These are phyloP conservation scores for Petrocephalus schoutedeni DNA, from an alignment of 2,797 vertebrate genomes.

Conservation along the genomic window DNA sequence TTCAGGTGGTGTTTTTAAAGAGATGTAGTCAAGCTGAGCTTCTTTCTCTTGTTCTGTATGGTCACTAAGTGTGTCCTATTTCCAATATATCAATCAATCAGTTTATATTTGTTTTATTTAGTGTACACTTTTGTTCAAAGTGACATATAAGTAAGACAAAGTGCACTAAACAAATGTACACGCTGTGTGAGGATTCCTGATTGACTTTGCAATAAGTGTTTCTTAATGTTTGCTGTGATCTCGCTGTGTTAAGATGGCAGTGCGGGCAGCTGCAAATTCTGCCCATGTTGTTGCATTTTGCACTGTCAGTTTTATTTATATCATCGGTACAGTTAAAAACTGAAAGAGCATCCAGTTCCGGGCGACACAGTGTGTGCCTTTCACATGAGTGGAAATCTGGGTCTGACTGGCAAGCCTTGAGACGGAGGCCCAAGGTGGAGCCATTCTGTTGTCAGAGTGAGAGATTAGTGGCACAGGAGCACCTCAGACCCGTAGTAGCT, in stretches of 20 bases:
- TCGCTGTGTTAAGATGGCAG: not conserved
- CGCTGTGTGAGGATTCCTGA: not conserved
- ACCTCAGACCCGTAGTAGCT: slow-evolving; percentile 48
- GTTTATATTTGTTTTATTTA: not conserved
- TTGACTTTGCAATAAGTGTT: not conserved
- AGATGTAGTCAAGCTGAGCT: not conserved
- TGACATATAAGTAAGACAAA: not conserved
- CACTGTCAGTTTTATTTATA: not conserved
- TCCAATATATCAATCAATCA: not conserved
- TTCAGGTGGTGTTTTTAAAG: not conserved
- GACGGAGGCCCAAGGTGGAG: not conserved
- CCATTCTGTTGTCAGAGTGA: slow-evolving; percentile 24
- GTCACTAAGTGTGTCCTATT: not conserved
- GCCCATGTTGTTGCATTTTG: not conserved
- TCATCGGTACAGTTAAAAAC: not conserved
- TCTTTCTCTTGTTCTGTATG: not conserved
- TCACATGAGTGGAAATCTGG: not conserved
- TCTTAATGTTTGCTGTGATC: not conserved
- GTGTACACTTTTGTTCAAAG: not conserved
- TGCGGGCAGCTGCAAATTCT: not conserved
- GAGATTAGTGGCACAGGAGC: slow-evolving; percentile 44
- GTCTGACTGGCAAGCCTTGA: not conserved
- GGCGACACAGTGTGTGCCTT: not conserved
- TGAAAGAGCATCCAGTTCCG: not conserved
- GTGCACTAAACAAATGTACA: not conserved